A percentile compares a stretch with the other conserved stretches of the same genome.
Evolutionary conservation across 1,140 invertebrate genomes (phyloP).

Genomic region (Philopotamus ludificatus): DNA sequence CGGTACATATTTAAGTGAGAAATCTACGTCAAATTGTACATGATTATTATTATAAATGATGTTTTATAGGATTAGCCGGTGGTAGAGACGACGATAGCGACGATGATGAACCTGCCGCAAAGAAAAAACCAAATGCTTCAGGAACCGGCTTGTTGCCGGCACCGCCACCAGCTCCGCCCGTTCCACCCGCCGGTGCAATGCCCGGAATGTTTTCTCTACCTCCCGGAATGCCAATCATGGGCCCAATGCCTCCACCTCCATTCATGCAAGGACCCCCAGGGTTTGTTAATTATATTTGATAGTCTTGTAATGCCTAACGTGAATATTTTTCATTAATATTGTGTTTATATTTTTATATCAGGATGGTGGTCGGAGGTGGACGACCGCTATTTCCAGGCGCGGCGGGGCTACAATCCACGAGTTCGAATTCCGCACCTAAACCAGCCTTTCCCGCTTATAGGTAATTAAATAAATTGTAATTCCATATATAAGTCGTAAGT

Average conservation of each 20-base stretch:
- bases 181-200: constrained; percentile 55
- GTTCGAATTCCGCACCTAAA: too few species aligned
- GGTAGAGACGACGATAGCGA: constrained; percentile 67
- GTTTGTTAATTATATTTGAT: constrained; percentile 47
- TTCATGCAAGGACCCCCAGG: constrained; percentile 68
- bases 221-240: constrained; percentile 68
- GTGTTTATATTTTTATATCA: constrained; percentile 53
- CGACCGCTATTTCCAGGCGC: constrained; percentile 77
- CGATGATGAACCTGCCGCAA: constrained; percentile 75
- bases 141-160: constrained; percentile 49
- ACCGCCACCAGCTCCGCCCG: constrained; percentile 58
- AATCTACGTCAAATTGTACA: too few species aligned
- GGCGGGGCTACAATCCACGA: too few species aligned
- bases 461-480: constrained; percentile 46
- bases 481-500: too few species aligned
- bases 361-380: constrained; percentile 60
- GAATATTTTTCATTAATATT: neutral
- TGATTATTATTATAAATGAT: neutral
- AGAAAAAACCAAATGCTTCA: constrained; percentile 59
- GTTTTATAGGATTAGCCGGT: constrained; percentile 48
- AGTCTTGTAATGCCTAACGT: neutral
- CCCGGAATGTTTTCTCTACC: constrained; percentile 59
- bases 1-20: constrained; percentile 50
- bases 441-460: constrained; percentile 79
- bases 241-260: constrained; percentile 66